phyloP scores from a whole-genome alignment of 2,888 invertebrate species.

The Patella pellucida region DNA sequence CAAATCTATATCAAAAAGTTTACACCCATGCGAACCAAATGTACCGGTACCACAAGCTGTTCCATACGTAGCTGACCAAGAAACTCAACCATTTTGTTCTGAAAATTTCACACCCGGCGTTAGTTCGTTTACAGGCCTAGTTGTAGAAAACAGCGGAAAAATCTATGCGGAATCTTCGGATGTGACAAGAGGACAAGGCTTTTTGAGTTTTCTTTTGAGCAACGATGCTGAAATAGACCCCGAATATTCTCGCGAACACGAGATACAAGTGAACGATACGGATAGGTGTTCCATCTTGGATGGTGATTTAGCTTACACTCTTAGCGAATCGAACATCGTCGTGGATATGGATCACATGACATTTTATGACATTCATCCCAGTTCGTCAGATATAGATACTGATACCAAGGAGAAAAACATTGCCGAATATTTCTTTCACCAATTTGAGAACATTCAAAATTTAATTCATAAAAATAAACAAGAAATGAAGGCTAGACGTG shows the following conservation, averaged over 20 bases:
- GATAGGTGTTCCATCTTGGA: not conserved
- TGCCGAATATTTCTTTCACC: not conserved
- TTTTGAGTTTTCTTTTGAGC: not conserved
- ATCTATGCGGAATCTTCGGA: not conserved
- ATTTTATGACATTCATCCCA: not conserved
- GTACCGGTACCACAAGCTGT: too few species aligned
- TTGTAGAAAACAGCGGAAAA: not conserved
- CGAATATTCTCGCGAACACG: not conserved
- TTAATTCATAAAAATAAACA: not conserved
- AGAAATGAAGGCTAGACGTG: not conserved
- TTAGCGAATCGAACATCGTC: not conserved
- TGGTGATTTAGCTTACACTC: not conserved
- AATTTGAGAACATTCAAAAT: not conserved
- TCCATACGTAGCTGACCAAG: too few species aligned
- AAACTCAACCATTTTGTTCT: too few species aligned
- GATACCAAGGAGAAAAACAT: not conserved
- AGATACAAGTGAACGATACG: not conserved
- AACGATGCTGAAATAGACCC: not conserved
- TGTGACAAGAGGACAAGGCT: not conserved
- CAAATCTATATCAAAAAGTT: too few species aligned
- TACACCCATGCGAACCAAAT: too few species aligned
- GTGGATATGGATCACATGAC: not conserved
- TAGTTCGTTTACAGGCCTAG: not conserved
- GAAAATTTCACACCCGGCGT: too few species aligned
- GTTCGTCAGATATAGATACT: not conserved